A percentile compares a stretch with the other conserved stretches of the same genome.
Evolutionary conservation across 2,113 vertebrate species (phyloP).

Genomic region (Fregetta grallaria): DNA sequence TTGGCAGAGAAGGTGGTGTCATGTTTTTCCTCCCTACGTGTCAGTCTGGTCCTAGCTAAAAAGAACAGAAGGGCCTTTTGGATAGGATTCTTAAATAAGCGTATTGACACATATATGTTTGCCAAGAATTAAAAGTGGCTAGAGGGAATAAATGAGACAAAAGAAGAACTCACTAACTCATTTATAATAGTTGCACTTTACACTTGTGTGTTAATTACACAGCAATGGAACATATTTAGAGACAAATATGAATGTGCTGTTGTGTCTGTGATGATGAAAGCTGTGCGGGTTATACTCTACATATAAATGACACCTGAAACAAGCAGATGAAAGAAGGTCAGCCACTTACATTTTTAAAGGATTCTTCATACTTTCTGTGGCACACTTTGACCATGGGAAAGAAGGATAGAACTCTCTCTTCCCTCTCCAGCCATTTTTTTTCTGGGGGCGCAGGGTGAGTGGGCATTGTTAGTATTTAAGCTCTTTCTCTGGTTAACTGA

Average conservation of each 20-base stretch:
- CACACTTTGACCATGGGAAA: not conserved
- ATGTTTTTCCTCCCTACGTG: constrained; percentile 41
- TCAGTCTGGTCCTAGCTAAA: constrained; percentile 23
- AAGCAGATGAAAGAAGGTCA: not conserved
- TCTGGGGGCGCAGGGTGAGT: accelerated
- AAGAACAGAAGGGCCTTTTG: constrained; percentile 36
- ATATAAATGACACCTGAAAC: not conserved
- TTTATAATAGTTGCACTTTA: not conserved
- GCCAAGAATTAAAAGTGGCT: constrained; percentile 14
- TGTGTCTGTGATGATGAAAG: not conserved
- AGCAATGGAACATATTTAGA: not conserved
- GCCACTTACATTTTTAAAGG: not conserved
- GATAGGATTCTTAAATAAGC: constrained; percentile 11
- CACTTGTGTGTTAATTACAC: not conserved
- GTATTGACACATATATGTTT: not conserved
- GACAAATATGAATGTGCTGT: not conserved
- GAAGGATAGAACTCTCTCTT: not conserved
- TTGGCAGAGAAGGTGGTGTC: not conserved
- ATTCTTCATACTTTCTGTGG: not conserved
- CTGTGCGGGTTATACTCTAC: not conserved
- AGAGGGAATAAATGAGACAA: not conserved
- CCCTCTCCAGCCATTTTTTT: not conserved
- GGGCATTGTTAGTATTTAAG: not conserved
- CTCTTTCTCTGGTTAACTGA: not conserved
- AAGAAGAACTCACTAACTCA: not conserved